Percentiles rank a stretch among this genome's conserved stretches.
Evolutionary conservation across 2,797 vertebrate species (phyloP).

Genomic region (Balearica regulorum): DNA sequence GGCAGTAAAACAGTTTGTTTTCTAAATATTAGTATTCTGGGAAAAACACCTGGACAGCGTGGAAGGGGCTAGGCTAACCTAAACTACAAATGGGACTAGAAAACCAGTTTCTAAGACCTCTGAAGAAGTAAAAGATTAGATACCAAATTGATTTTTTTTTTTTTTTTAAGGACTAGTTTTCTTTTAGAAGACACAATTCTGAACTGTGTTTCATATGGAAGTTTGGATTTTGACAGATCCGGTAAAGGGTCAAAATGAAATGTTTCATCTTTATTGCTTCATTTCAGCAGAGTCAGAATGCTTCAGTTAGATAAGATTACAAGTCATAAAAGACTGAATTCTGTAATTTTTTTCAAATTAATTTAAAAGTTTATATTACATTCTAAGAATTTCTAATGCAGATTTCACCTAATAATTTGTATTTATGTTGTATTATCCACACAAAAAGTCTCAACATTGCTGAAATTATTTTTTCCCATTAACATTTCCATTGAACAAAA

Average conservation of each 20-base stretch:
- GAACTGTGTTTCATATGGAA: neutral
- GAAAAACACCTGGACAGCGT: neutral
- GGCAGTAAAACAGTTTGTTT: conserved; percentile 47
- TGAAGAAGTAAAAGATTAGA: neutral
- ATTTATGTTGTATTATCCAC: neutral
- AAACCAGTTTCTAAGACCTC: neutral
- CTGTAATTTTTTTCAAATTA: neutral
- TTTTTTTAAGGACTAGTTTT: neutral
- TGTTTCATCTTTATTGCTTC: neutral
- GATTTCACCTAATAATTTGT: neutral
- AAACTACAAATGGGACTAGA: neutral
- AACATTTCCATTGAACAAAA: neutral
- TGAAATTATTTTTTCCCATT: neutral
- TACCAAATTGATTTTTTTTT: neutral
- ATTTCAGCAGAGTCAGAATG: neutral
- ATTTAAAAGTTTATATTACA: neutral
- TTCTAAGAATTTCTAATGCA: neutral
- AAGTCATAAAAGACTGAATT: neutral
- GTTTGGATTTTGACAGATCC: neutral
- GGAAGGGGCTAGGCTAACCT: neutral
- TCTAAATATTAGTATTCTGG: conserved; percentile 20
- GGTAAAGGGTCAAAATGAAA: neutral
- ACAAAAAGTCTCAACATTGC: neutral
- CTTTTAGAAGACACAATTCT: neutral
- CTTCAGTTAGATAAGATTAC: neutral